phyloP scores from a whole-genome alignment of 2,113 vertebrate species.

The Perognathus longimembris region DNA sequence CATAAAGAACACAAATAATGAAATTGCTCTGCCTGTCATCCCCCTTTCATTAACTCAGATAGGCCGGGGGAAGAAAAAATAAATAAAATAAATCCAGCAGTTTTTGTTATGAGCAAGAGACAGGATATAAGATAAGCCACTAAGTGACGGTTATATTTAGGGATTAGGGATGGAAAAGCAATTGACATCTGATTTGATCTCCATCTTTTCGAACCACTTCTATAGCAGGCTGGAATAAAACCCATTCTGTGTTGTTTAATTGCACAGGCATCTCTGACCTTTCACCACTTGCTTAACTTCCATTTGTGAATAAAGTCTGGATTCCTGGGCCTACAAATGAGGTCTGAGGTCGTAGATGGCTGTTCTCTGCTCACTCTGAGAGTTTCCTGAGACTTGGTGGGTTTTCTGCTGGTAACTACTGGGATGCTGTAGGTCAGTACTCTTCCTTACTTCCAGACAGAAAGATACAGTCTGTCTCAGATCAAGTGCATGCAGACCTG shows the following conservation, averaged over 20 bases:
- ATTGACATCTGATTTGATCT: constrained; percentile 66
- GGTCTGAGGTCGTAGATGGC: background rate
- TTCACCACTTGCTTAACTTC: constrained; percentile 3
- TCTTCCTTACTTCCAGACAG: background rate
- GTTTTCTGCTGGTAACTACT: background rate
- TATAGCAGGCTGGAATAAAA: background rate
- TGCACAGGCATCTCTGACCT: constrained; percentile 14
- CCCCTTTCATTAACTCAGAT: constrained; percentile 79
- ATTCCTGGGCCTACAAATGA: background rate
- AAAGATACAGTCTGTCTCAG: constrained; percentile 27
- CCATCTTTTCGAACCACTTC: constrained; percentile 63
- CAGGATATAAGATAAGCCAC: constrained; percentile 70
- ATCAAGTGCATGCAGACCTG: background rate
- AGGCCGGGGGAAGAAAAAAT: constrained; percentile 24
- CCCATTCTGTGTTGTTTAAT: constrained; percentile 36
- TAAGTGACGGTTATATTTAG: constrained; percentile 78
- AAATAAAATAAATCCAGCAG: constrained; percentile 74
- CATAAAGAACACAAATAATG: constrained; percentile 81
- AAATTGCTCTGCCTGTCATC: constrained; percentile 78
- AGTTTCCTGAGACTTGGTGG: background rate
- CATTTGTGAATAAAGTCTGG: constrained; percentile 30
- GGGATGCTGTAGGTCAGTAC: background rate
- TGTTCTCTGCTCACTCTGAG: constrained; percentile 34
- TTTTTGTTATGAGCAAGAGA: constrained; percentile 74
- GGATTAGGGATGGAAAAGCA: constrained; percentile 57